Conservation (phyloP, 2,113 vertebrate species). For the Argyrosomus japonicus region DNA sequence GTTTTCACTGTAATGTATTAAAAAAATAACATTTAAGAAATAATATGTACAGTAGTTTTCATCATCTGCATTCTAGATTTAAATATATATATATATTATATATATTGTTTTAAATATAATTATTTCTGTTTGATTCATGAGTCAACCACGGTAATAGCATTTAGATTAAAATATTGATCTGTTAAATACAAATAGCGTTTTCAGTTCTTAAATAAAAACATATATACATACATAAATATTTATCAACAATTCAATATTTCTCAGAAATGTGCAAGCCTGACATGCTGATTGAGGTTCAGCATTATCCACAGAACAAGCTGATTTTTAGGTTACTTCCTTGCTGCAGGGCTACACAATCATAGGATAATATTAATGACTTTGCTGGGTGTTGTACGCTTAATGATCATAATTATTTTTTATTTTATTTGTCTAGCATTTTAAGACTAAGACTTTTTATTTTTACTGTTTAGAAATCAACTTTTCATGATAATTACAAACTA, state of each 20-base stretch:
- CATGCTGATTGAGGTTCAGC: neutral
- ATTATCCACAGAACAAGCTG: neutral
- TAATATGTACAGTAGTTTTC: neutral
- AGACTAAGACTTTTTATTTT: too few relatives aligned
- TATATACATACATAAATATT: neutral
- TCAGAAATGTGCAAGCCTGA: neutral
- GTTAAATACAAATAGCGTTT: neutral
- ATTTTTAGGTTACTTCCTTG: neutral
- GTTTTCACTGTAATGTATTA: neutral
- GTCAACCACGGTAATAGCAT: too few relatives aligned
- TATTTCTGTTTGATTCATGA: neutral
- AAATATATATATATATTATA: too few relatives aligned
- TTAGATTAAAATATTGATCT: neutral
- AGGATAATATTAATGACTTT: conserved; percentile 11
- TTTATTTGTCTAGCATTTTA: too few relatives aligned
- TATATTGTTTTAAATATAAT: neutral
- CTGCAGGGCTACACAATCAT: neutral
- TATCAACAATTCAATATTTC: neutral
- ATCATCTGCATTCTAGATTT: neutral
- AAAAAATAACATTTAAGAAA: neutral
- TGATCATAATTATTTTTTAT: neutral
- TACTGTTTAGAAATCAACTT: neutral
- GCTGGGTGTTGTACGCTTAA: neutral
- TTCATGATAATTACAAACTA: neutral
- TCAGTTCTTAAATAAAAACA: neutral